Evolutionary conservation across 1,140 invertebrate species (phyloP), one percentile per base, ranked within the genome.

Genomic region (Coptotermes formosanus): DNA sequence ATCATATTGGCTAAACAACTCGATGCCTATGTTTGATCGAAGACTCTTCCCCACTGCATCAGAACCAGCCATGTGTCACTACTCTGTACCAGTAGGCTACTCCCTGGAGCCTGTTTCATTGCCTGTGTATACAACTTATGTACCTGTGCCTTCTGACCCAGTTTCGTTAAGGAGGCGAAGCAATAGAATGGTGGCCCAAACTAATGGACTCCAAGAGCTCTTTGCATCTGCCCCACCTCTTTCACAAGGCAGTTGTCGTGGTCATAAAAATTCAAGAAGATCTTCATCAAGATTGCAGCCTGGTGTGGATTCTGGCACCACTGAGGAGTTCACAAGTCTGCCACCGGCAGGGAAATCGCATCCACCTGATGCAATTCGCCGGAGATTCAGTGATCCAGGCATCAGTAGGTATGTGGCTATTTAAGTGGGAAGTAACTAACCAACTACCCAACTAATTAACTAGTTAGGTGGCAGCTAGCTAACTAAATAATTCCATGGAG

Each of bases 81-180:
- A 93, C 88, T 91, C 92, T 19, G 89, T 92, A 83, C 90, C 91
- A 9, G 43, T 87, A 25, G 84, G 87, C 59, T 92, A 91, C 44
- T 86, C 91, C 0, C 90, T 92, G 89, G 92, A 93, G 87, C 92
- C 93, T 0, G 90, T 93, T 88, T 93, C 92, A 16, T 88, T 93
- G 83, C 92, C 92, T 4, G 86, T 91, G 64, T 91, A 91, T 87
- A 90, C 90, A 43, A 82, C 89, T 3, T 90, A 89, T 87, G 64
- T 75, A 11, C 64, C 64, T 16, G 14, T 75, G 64, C 90, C 89
- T 86, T 87, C 89, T 89, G 89, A 6, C 48, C 91, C 12, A 90
- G 90, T 81, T 90, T 21, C 89, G 81, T 89, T 90, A 12, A 89
- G 89, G 87, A 81, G 88, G 8, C 88, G 88, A 30, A 87, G 89